Evolutionary conservation across 1,140 invertebrate species (phyloP).

Genomic region (Trichonephila clavipes): DNA sequence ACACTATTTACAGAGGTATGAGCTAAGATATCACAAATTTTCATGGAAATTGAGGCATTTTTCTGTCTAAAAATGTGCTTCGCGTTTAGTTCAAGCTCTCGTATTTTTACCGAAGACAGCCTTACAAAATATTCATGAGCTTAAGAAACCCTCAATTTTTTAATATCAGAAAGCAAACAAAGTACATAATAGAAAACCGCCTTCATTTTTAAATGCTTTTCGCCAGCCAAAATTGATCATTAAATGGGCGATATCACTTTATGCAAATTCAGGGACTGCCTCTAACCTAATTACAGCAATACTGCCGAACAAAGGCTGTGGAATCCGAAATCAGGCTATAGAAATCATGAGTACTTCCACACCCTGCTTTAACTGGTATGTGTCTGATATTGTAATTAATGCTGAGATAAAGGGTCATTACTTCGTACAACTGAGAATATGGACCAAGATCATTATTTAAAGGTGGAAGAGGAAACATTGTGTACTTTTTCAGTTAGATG

Average conservation of each 20-base stretch:
- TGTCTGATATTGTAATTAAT: slow-evolving; percentile 42
- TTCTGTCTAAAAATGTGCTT: too few species aligned
- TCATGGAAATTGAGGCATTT: too few species aligned
- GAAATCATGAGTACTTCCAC: slow-evolving; percentile 28
- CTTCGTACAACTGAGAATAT: neutral
- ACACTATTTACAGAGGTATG: too few species aligned
- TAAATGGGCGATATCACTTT: slow-evolving; percentile 52
- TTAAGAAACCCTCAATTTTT: too few species aligned
- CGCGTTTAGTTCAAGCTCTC: too few species aligned
- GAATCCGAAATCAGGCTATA: slow-evolving; percentile 44
- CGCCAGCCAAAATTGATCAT: neutral
- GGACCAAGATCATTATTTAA: slow-evolving; percentile 1
- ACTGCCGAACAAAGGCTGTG: slow-evolving; percentile 12
- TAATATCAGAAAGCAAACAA: neutral
- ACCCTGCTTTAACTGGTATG: neutral
- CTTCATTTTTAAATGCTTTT: neutral
- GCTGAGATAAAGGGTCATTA: slow-evolving; percentile 55
- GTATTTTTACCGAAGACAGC: too few species aligned
- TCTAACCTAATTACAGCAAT: slow-evolving; percentile 54
- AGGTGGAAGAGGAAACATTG: neutral
- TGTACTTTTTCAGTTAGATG: neutral
- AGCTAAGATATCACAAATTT: too few species aligned
- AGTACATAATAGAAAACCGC: neutral
- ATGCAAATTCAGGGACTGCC: slow-evolving; percentile 35
- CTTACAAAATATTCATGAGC: too few species aligned